These are phyloP conservation scores for Pristis pectinata DNA, from an alignment of 2,797 vertebrate species.

Conservation along the genomic window DNA sequence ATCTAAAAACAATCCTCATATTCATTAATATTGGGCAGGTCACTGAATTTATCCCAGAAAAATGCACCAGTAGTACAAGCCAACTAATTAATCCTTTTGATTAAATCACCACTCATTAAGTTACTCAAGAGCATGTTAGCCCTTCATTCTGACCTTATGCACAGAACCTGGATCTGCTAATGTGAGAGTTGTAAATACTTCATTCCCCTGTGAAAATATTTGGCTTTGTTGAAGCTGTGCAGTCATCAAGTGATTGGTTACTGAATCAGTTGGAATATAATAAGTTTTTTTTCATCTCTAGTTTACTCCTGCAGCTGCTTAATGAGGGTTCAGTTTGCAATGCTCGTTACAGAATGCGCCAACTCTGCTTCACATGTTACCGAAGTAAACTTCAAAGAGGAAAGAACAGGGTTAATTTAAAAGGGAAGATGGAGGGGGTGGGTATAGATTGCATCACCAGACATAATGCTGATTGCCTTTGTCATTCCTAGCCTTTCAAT, in stretches of 20 bases:
- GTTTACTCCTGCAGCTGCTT: neutral
- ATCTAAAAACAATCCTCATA: neutral
- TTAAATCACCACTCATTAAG: neutral
- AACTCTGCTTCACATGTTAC: neutral
- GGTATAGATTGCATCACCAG: no score
- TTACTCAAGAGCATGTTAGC: neutral
- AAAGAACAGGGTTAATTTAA: neutral
- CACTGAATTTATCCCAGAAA: no score
- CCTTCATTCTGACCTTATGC: neutral
- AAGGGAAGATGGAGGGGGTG: neutral
- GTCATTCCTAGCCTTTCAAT: no score
- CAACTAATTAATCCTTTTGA: slow-evolving; percentile 10
- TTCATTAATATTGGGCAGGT: neutral
- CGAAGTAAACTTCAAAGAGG: neutral
- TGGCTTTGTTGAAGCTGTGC: neutral
- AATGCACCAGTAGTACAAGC: neutral
- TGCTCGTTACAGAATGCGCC: neutral
- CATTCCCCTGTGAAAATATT: neutral
- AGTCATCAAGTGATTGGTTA: neutral
- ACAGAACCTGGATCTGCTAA: neutral
- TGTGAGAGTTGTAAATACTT: no score
- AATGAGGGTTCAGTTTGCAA: neutral
- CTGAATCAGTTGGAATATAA: neutral
- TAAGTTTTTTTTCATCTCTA: neutral
- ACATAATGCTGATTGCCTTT: no score